These are phyloP conservation scores for Podargus strigoides DNA, from an alignment of 2,797 vertebrate species.

Conservation along the genomic window DNA sequence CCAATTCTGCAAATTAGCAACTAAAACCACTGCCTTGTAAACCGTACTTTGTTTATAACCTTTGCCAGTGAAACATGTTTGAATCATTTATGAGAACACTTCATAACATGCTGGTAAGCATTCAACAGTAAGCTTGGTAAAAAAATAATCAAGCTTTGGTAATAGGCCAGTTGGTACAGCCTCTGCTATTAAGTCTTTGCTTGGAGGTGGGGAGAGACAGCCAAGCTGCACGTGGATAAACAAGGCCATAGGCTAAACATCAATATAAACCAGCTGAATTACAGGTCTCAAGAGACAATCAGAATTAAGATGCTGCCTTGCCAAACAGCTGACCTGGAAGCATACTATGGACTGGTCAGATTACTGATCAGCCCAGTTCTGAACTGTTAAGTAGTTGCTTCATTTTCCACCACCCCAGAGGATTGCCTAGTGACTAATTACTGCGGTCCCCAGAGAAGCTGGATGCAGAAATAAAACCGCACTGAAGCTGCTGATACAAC, in stretches of 20 bases:
- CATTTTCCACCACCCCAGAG: neutral
- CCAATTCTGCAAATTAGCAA: neutral
- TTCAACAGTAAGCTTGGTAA: neutral
- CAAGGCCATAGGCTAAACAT: neutral
- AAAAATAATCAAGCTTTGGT: conserved; percentile 43
- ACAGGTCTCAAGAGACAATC: neutral
- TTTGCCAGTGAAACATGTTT: conserved; percentile 14
- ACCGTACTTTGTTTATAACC: neutral
- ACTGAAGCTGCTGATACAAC: neutral
- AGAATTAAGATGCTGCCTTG: neutral
- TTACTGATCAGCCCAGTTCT: neutral
- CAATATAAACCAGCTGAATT: neutral
- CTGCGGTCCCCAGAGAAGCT: neutral
- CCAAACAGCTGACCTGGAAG: neutral
- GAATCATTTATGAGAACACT: neutral
- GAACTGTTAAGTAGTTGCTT: neutral
- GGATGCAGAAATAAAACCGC: neutral
- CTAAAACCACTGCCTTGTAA: neutral
- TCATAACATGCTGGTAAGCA: conserved; percentile 1
- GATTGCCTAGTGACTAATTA: neutral
- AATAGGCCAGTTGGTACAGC: neutral
- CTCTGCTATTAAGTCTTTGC: neutral
- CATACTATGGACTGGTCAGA: neutral
- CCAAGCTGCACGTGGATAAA: neutral
- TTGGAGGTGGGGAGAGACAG: neutral